phyloP scores from a whole-genome alignment of 2,888 invertebrate genomes.

The Hermodice carunculata region DNA sequence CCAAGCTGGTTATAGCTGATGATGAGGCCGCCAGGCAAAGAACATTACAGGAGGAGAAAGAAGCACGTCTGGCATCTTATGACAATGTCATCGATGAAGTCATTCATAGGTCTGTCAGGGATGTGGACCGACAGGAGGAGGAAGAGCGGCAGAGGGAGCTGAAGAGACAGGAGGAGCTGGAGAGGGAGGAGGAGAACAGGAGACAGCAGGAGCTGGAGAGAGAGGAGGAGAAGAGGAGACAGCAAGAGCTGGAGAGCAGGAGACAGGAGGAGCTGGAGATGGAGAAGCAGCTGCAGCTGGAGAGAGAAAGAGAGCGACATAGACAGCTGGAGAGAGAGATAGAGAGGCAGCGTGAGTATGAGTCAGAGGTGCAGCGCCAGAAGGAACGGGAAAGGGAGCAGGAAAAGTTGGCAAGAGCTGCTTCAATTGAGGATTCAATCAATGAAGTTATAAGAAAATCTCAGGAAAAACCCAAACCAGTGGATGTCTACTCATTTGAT shows the following conservation, averaged over 20 bases:
- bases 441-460: conserved; percentile 5
- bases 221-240: no score
- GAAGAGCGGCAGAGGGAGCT: background rate
- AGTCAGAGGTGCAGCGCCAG: no score
- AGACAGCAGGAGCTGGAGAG: no score
- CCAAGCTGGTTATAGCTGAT: conserved; percentile 16
- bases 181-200: background rate
- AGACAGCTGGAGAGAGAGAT: background rate
- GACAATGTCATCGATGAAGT: conserved; percentile 19
- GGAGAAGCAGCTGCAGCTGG: no score
- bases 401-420: conserved; percentile 5
- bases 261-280: no score
- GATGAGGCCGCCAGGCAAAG: conserved; percentile 13
- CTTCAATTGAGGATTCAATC: conserved; percentile 16
- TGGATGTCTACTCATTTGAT: no score
- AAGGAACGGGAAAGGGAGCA: no score
- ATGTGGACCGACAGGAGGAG: background rate
- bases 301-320: no score
- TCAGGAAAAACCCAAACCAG: no score
- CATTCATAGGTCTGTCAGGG: background rate
- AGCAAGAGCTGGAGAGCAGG: no score
- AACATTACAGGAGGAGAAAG: conserved; percentile 10
- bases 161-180: background rate
- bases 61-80: conserved; percentile 17
- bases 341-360: no score